These are phyloP conservation scores for Camarhynchus parvulus DNA, from an alignment of 2,113 vertebrate species.

Conservation along the genomic window DNA sequence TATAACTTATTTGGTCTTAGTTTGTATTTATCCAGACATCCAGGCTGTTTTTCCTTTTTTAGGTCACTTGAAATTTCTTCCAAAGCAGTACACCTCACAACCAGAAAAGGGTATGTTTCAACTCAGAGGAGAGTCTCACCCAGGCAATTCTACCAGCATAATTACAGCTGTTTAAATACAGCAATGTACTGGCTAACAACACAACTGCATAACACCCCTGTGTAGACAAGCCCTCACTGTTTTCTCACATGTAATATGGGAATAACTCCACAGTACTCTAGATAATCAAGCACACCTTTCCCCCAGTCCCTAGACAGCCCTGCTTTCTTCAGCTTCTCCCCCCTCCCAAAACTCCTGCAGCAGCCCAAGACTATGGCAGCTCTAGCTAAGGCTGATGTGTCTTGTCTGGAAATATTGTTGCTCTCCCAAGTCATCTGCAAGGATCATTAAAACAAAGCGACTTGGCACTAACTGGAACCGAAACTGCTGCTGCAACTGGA, in stretches of 20 bases:
- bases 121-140: background rate
- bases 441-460: background rate
- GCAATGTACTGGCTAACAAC: background rate
- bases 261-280: background rate
- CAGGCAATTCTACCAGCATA: background rate
- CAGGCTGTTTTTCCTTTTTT: background rate
- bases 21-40: background rate
- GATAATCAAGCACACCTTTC: background rate
- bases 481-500: background rate
- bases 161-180: slow-evolving; percentile 32
- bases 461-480: background rate
- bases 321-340: background rate
- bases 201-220: background rate
- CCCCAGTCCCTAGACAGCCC: no score
- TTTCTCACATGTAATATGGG: background rate
- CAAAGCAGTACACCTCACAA: background rate
- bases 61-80: background rate
- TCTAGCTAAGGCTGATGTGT: background rate
- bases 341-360: background rate
- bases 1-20: background rate
- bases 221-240: background rate
- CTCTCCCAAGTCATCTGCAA: background rate
- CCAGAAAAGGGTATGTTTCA: background rate
- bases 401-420: background rate
- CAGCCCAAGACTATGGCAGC: background rate